Conservation (phyloP, 2,888 invertebrate genomes). For the Temnothorax ravouxi region DNA sequence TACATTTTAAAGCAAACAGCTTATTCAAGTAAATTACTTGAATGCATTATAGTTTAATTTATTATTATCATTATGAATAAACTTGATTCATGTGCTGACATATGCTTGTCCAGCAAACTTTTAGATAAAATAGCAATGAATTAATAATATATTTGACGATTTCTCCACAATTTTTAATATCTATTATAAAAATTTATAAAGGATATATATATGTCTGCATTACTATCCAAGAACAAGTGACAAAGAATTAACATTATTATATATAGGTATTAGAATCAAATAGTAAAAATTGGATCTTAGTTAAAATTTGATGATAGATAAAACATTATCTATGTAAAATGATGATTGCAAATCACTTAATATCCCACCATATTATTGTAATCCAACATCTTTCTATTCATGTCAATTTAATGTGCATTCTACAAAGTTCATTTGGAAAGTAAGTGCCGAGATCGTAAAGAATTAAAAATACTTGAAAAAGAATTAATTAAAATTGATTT, state of each 20-base stretch:
- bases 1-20: conserved; percentile 15
- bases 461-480: neutral
- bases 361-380: conserved; percentile 16
- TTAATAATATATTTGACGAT: neutral
- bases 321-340: neutral
- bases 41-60: conserved; percentile 19
- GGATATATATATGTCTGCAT: neutral
- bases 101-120: conserved; percentile 64
- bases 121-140: neutral
- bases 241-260: neutral
- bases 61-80: conserved; percentile 24
- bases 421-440: conserved; percentile 5
- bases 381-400: neutral
- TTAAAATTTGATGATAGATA: neutral
- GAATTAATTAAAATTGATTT: neutral
- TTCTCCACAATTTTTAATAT: neutral
- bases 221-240: neutral
- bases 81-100: conserved; percentile 16
- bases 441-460: neutral
- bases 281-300: conserved; percentile 17
- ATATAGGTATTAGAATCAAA: conserved; percentile 1
- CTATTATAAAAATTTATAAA: neutral
- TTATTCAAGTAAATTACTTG: neutral
- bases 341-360: neutral
- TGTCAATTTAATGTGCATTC: neutral